Percentiles rank a stretch among this genome's conserved stretches.
phyloP scores from a whole-genome alignment of 2,888 invertebrate genomes.

The Unio delphinus region DNA sequence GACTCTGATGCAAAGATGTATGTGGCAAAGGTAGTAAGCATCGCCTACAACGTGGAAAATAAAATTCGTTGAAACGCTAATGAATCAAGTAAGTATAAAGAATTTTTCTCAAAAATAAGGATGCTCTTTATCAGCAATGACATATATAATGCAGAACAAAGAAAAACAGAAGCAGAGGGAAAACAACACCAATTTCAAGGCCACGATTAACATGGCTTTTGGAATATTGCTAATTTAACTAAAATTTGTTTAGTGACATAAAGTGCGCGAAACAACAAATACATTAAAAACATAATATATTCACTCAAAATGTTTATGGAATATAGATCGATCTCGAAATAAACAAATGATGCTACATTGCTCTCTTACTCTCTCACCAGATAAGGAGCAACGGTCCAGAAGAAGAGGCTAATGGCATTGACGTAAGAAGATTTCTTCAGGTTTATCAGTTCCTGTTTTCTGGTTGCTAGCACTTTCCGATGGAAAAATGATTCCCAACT shows the following conservation, averaged over 20 bases:
- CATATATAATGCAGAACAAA: neutral
- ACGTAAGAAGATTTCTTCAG: constrained; percentile 87
- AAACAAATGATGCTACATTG: too few species aligned
- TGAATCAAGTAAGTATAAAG: neutral
- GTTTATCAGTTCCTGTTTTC: constrained; percentile 88
- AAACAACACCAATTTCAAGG: neutral
- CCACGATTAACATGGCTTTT: neutral
- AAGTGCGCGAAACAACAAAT: too few species aligned
- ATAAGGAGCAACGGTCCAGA: constrained; percentile 95
- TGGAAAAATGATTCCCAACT: constrained; percentile 96
- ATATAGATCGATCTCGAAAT: too few species aligned
- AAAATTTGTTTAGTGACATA: too few species aligned
- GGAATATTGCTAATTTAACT: neutral
- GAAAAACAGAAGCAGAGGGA: too few species aligned
- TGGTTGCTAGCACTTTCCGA: constrained; percentile 87
- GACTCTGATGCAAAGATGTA: constrained; percentile 83
- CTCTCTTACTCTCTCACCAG: constrained; percentile 76
- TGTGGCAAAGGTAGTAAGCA: constrained; percentile 60
- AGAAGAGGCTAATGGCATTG: constrained; percentile 81
- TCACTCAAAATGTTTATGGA: too few species aligned
- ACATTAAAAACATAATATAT: too few species aligned
- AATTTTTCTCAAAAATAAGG: neutral
- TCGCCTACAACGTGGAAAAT: constrained; percentile 13
- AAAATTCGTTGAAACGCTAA: neutral
- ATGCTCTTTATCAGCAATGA: neutral